A percentile compares a stretch with the other conserved stretches of the same genome.
Conservation (phyloP, 2,888 invertebrate genomes). For the Drosophila eohydei region DNA sequence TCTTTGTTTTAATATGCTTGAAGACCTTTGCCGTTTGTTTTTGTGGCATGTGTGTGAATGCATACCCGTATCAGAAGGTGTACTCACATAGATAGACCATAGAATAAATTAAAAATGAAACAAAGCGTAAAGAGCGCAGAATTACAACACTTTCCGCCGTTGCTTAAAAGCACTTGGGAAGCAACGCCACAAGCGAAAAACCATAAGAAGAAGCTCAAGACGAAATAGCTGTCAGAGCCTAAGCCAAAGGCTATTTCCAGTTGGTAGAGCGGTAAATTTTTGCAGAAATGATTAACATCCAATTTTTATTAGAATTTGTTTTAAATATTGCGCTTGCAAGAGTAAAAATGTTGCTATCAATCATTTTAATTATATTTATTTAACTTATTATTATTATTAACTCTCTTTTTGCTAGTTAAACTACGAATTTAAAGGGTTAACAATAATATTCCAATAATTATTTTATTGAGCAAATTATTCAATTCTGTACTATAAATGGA, state of each 20-base stretch:
- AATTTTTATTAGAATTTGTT: constrained; percentile 17
- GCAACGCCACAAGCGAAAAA: constrained; percentile 33
- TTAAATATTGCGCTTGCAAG: constrained; percentile 10
- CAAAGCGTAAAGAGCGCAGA: constrained; percentile 78
- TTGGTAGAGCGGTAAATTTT: constrained; percentile 3
- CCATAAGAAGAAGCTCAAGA: constrained; percentile 22
- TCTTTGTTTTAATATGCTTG: constrained; percentile 67
- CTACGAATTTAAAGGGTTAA: too few species aligned
- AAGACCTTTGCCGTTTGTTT: constrained; percentile 68
- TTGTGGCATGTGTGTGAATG: constrained; percentile 64
- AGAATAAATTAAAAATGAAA: constrained; percentile 82
- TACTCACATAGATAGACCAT: constrained; percentile 61
- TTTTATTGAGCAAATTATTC: background rate
- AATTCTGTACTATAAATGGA: background rate
- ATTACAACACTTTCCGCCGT: constrained; percentile 80
- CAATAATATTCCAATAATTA: background rate
- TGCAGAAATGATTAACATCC: constrained; percentile 26
- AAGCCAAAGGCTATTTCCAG: background rate
- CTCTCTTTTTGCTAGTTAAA: background rate
- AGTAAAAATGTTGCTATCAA: background rate
- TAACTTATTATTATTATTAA: too few species aligned
- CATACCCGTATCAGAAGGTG: constrained; percentile 44
- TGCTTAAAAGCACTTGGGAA: constrained; percentile 69
- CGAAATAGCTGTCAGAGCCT: constrained; percentile 16
- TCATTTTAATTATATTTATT: background rate